Base-by-base conservation (phyloP, 2,113 vertebrate species). In the Toxotes chatareus region DNA sequence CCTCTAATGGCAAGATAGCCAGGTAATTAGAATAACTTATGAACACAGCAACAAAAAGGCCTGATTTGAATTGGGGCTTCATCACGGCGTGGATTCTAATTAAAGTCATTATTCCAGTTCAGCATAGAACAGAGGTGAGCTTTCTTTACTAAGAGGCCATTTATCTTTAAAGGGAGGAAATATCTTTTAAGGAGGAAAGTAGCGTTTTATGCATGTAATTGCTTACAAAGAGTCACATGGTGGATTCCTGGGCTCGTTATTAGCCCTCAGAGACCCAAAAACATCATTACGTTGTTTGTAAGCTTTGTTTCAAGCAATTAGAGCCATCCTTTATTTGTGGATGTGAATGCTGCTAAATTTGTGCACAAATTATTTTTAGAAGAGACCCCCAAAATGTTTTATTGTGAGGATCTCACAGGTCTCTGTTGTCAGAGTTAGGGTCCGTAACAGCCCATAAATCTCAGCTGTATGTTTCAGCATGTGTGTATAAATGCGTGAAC, bases 1-100 rank as follows among this genome's bases (percentile, higher is more conserved):
- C 23, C 77, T 65, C 68, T 73, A 78, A 86, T 84, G 32, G 53
- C 2, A 13, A 79, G 84, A 86, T 85, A 71, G 59, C 72, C 78
- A 81, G 83, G 73, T 90, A 87, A 91, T 93, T 93, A 92, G 79
- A 90, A 79, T 80, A 89, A 91, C 70, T 57, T 80, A 83, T 87
- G 78, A 89, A 85, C 63, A 69, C 62, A 3, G 82, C 80, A 82
- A 84, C 79, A 89, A 77, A 89, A 88, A 90, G 80, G 49, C 66
- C 75, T 80, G 55, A 81, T 89, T 82, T 83, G 71, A 88, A 83
- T 38, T 27, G 66, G 34, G 69, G 66, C 80, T 87, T 90, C 78
- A 79, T 89, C 81, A 82, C 46, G 49, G 65, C 42, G 3, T 77
- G 80, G 74, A 74, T 86, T 81, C 40, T 92, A 92, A 93, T 93